A percentile compares a stretch with the other conserved stretches of the same genome.
Evolutionary conservation across 2,797 vertebrate species (phyloP).

Genomic region (Myiothlypis coronata): DNA sequence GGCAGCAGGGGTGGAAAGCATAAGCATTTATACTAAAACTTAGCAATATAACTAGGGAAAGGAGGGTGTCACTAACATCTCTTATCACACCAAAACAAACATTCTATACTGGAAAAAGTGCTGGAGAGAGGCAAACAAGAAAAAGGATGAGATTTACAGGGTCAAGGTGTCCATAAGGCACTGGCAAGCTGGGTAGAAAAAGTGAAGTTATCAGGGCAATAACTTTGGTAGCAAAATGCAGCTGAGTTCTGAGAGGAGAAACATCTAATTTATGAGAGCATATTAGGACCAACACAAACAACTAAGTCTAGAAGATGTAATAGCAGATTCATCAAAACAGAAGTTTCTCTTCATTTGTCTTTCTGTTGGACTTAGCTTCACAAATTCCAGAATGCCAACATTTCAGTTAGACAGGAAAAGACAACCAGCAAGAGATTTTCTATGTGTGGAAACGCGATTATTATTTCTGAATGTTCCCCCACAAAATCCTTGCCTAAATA

Average conservation of each 20-base stretch:
- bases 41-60: not conserved
- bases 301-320: not conserved
- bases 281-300: not conserved
- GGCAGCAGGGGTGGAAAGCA: not conserved
- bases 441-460: not conserved
- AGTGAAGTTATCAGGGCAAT: not conserved
- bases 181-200: not conserved
- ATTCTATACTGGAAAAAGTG: not conserved
- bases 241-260: not conserved
- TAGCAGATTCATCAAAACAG: not conserved
- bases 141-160: not conserved
- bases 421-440: not conserved
- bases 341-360: not conserved
- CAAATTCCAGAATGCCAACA: not conserved
- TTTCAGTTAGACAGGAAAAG: not conserved
- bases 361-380: not conserved
- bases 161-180: not conserved
- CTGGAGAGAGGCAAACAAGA: not conserved
- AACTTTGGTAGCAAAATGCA: not conserved
- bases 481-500: not conserved
- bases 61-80: not conserved
- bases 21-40: not conserved
- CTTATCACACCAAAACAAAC: not conserved
- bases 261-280: not conserved
- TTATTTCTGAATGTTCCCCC: not conserved